Percentiles rank a stretch among this genome's conserved stretches.
Evolutionary conservation across 2,797 vertebrate species (phyloP).

Genomic region (Sternarchorhynchus goeldii): DNA sequence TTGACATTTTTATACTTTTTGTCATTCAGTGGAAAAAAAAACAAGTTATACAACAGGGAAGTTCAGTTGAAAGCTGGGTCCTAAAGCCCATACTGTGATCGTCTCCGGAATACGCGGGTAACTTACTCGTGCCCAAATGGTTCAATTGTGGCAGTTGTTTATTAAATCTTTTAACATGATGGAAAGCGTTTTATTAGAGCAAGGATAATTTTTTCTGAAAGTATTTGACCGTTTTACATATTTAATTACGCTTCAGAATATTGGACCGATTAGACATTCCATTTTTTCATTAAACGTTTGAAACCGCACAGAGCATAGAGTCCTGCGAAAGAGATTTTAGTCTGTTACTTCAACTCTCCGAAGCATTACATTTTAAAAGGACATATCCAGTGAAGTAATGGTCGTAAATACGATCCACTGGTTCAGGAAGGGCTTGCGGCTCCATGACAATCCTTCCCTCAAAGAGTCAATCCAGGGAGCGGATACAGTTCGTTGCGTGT

Average conservation of each 20-base stretch:
- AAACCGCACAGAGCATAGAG: background rate
- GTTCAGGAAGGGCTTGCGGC: constrained; percentile 96
- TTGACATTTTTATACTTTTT: constrained; percentile 36
- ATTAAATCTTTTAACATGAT: constrained; percentile 66
- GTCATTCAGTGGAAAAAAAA: constrained; percentile 61
- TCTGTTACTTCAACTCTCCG: background rate
- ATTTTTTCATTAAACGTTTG: background rate
- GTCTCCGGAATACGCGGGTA: constrained; percentile 32
- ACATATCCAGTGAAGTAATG: constrained; percentile 79
- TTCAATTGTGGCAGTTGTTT: constrained; percentile 56
- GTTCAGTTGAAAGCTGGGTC: constrained; percentile 57
- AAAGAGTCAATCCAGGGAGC: constrained; percentile 87
- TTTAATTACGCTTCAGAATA: background rate
- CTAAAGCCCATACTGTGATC: constrained; percentile 64
- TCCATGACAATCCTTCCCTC: constrained; percentile 94
- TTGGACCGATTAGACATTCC: background rate
- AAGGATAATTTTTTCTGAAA: constrained; percentile 65
- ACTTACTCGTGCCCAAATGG: constrained; percentile 65
- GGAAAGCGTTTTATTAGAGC: constrained; percentile 77
- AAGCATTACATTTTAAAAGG: constrained; percentile 49
- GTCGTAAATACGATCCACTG: constrained; percentile 93
- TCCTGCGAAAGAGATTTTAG: background rate
- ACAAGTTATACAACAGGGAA: constrained; percentile 80
- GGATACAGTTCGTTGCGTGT: constrained; percentile 88
- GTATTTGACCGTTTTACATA: background rate